Conservation (phyloP, 2,113 vertebrate genomes). For the Oryzias melastigma region DNA sequence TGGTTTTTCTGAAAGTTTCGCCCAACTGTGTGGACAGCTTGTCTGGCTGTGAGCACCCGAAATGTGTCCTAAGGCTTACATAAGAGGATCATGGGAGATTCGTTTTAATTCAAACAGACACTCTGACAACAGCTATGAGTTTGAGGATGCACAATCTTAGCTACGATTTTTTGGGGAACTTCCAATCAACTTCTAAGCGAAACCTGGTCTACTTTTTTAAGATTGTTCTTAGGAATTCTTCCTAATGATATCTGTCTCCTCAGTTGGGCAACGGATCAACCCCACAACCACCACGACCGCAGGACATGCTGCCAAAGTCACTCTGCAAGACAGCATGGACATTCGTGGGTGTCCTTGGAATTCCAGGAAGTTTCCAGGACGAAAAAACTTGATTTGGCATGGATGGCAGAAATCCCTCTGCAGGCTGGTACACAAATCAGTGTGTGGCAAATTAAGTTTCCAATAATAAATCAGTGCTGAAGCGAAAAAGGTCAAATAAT, state of each 20-base stretch:
- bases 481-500: too few relatives aligned
- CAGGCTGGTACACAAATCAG: background rate
- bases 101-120: slow-evolving; percentile 24
- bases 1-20: slow-evolving; percentile 33
- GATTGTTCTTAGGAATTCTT: too few relatives aligned
- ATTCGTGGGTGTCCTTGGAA: too few relatives aligned
- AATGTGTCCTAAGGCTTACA: slow-evolving; percentile 26
- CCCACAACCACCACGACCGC: background rate
- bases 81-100: slow-evolving; percentile 7
- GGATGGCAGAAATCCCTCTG: background rate
- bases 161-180: too few relatives aligned
- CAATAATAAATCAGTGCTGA: background rate
- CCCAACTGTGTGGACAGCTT: slow-evolving; percentile 38
- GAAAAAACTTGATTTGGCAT: background rate
- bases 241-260: too few relatives aligned
- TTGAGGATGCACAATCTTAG: background rate
- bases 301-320: background rate
- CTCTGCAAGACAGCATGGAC: slow-evolving; percentile 1
- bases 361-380: too few relatives aligned
- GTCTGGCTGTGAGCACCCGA: slow-evolving; percentile 25
- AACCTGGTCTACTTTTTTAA: too few relatives aligned
- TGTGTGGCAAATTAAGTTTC: background rate
- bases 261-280: background rate
- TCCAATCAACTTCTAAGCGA: too few relatives aligned
- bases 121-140: background rate